Base-by-base conservation (phyloP, 64 coral and sea anemone genomes). In the Platygyra sinensis region DNA sequence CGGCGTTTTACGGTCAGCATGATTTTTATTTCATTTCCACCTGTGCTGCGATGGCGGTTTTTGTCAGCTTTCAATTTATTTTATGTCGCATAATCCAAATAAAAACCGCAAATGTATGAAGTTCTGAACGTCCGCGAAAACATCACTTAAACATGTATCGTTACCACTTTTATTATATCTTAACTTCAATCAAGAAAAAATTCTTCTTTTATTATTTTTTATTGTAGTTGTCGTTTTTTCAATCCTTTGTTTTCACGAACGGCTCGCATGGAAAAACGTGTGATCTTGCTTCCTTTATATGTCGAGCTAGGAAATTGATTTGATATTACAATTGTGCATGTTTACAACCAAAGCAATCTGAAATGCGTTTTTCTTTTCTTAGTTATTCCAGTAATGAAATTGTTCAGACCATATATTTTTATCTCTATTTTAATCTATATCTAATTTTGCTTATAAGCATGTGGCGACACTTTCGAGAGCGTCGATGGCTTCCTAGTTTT, bases 141-240 rank as follows among this genome's bases (percentile, higher is more conserved):
- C 65, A 69, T 69, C 65, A 69, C 25, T 69, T 69, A 69, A 69
- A 69, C 65, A 69, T 69, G 80, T 83, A 83, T 83, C 60, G 50
- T n/a, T 17, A 71, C 12, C 14, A 28, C 32, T 62, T 59, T 15
- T 81, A 55, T 62, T n/a, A 85, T 17, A 28, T 71, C 22, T 85
- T 8, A 85, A 49, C 36, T 67, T 30, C 8, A 55, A 79, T 79
- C 63, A 64, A 38, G 36, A 85, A 85, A 69, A n/a, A 7, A 72
- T 31, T 52, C 33, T 22, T 25, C 38, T 19, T 67, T 84, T 38
- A 69, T 84, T 69, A 49, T 49, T 64, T 71, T 33, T 85, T 85
- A 29, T 85, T 85, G 71, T 0, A 61, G 22, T 10, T 15, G 27
- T 19, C n/a, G 19, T 31, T 85, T 36, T 31, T 39, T 83, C 15